Percentiles rank a stretch among this genome's conserved stretches.
These are phyloP conservation scores for Diorhabda sublineata DNA, from an alignment of 1,140 invertebrate genomes.

Conservation along the genomic window DNA sequence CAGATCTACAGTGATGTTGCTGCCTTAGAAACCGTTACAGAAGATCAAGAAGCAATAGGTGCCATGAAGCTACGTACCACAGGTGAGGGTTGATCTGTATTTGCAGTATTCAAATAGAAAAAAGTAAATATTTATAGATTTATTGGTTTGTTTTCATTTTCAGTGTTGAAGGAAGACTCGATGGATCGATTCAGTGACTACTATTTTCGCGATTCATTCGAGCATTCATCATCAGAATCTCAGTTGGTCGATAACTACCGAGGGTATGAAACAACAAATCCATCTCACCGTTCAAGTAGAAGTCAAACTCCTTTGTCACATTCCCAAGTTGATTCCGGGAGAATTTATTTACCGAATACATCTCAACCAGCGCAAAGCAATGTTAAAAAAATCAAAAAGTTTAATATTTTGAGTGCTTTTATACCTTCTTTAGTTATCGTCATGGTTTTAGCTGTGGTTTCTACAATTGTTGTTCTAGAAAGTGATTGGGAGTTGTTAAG, in stretches of 20 bases:
- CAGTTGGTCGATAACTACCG: slow-evolving; percentile 56
- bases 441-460: slow-evolving; percentile 59
- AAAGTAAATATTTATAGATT: neutral
- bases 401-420: slow-evolving; percentile 63
- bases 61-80: slow-evolving; percentile 41
- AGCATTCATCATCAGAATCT: slow-evolving; percentile 72
- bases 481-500: slow-evolving; percentile 69
- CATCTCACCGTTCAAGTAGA: slow-evolving; percentile 53
- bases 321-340: slow-evolving; percentile 39
- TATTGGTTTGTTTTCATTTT: slow-evolving; percentile 23
- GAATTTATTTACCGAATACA: slow-evolving; percentile 39
- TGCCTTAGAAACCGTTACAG: slow-evolving; percentile 46
- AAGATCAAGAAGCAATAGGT: slow-evolving; percentile 45
- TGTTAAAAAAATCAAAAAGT: slow-evolving; percentile 46
- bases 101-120: slow-evolving; percentile 4
- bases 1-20: slow-evolving; percentile 46
- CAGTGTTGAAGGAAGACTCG: slow-evolving; percentile 44
- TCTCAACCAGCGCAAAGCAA: slow-evolving; percentile 34
- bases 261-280: slow-evolving; percentile 50
- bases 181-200: slow-evolving; percentile 57
- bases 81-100: slow-evolving; percentile 28
- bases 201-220: slow-evolving; percentile 69
- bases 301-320: slow-evolving; percentile 52
- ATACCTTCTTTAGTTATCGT: slow-evolving; percentile 69
- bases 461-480: slow-evolving; percentile 67